Percentiles rank a stretch among this genome's conserved stretches.
Conservation (phyloP, 2,113 vertebrate species). For the Apteryx owenii region DNA sequence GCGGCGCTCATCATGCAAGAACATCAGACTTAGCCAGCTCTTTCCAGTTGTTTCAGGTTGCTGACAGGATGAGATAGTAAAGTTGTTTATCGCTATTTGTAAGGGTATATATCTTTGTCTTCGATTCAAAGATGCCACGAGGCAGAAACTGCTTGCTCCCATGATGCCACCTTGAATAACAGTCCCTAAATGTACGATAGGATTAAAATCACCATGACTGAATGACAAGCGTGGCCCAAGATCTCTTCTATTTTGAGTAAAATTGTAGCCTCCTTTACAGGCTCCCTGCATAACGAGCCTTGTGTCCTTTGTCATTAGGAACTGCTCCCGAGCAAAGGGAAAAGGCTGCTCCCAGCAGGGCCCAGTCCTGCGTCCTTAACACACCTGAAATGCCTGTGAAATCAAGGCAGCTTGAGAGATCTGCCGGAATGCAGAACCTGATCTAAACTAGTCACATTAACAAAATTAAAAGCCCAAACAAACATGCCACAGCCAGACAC, state of each 20-base stretch:
- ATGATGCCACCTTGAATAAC: not conserved
- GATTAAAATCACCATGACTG: not conserved
- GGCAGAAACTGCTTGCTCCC: not conserved
- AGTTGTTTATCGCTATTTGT: not conserved
- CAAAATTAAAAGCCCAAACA: not conserved
- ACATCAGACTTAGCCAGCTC: not conserved
- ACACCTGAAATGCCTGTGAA: not conserved
- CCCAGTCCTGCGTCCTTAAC: not conserved
- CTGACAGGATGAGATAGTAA: not conserved
- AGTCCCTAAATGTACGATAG: not conserved
- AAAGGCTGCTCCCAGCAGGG: not conserved
- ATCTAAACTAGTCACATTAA: not conserved
- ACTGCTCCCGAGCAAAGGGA: not conserved
- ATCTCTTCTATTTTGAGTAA: not conserved
- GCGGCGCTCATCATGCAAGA: not conserved
- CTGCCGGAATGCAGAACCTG: not conserved
- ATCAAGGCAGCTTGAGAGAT: not conserved
- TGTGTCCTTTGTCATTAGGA: slow-evolving; percentile 1
- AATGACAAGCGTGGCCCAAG: not conserved
- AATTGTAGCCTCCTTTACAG: not conserved
- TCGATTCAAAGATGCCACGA: not conserved
- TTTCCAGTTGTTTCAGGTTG: not conserved
- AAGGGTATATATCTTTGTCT: not conserved
- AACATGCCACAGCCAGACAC: not conserved
- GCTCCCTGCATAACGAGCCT: not conserved